These are phyloP conservation scores for Carassius carassius DNA, from an alignment of 2,113 vertebrate genomes.

Conservation along the genomic window DNA sequence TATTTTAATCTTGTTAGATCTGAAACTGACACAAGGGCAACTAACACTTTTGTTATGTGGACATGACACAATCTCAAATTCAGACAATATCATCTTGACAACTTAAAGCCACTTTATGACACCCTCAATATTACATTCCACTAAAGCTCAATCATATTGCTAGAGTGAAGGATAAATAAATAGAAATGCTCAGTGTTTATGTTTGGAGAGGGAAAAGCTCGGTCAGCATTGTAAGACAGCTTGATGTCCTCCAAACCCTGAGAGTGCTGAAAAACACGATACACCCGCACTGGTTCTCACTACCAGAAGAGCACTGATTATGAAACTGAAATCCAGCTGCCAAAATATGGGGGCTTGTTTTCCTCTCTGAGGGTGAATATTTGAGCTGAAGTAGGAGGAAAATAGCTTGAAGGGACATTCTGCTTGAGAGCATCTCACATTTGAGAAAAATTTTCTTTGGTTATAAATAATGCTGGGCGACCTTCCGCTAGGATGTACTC, in stretches of 20 bases:
- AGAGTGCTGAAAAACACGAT: slow-evolving; percentile 42
- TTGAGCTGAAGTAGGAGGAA: slow-evolving; percentile 21
- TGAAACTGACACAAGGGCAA: too few species aligned
- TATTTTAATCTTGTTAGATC: too few species aligned
- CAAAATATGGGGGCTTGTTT: slow-evolving; percentile 37
- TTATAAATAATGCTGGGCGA: not conserved
- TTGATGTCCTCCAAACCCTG: slow-evolving; percentile 21
- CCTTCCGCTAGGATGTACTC: not conserved
- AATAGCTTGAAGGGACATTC: slow-evolving; percentile 35
- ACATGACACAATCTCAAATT: not conserved
- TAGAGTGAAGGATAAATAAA: slow-evolving; percentile 26
- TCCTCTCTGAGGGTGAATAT: slow-evolving; percentile 42
- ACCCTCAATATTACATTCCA: slow-evolving; percentile 6
- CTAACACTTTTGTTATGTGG: too few species aligned
- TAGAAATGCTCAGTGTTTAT: slow-evolving; percentile 28
- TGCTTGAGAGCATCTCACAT: not conserved
- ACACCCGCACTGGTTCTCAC: not conserved
- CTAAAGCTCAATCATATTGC: not conserved
- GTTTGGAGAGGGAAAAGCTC: slow-evolving; percentile 29
- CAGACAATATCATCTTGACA: not conserved
- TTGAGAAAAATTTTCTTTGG: slow-evolving; percentile 4
- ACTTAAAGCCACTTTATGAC: not conserved
- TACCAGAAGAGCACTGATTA: slow-evolving; percentile 38
- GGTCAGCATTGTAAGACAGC: slow-evolving; percentile 38
- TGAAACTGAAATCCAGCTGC: slow-evolving; percentile 53